Conservation (phyloP, 2,888 invertebrate genomes). For the Pediacus dermestoides region DNA sequence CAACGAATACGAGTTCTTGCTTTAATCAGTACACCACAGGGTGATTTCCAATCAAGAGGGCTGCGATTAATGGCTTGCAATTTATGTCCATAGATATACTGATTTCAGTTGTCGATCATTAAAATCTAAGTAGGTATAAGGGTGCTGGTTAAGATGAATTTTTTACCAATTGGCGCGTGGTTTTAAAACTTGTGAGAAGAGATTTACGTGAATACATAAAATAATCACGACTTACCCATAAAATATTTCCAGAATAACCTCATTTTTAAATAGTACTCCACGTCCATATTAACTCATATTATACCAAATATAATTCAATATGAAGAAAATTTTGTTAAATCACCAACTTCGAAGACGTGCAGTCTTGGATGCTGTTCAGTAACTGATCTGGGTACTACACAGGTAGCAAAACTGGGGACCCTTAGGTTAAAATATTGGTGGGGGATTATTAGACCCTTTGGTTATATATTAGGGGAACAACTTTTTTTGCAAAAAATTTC, state of each 20-base stretch:
- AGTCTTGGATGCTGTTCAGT: conserved; percentile 35
- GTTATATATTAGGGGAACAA: too few relatives aligned
- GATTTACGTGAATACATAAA: conserved; percentile 12
- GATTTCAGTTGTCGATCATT: too few relatives aligned
- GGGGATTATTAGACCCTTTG: too few relatives aligned
- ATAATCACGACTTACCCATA: conserved; percentile 32
- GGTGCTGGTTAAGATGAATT: too few relatives aligned
- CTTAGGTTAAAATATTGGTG: conserved; percentile 17
- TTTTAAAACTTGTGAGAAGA: too few relatives aligned
- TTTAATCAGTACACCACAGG: conserved; percentile 43
- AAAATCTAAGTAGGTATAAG: too few relatives aligned
- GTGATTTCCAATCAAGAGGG: conserved; percentile 50
- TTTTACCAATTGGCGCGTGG: too few relatives aligned
- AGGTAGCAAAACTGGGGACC: conserved; percentile 36
- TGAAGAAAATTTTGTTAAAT: neutral
- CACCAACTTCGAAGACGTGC: too few relatives aligned
- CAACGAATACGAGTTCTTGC: conserved; percentile 37
- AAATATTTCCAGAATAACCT: conserved; percentile 36
- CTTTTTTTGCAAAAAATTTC: too few relatives aligned
- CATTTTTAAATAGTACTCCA: conserved; percentile 39
- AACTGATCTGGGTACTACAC: conserved; percentile 27
- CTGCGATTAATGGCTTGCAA: conserved; percentile 40
- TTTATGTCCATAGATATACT: too few relatives aligned
- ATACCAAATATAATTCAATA: conserved; percentile 14
- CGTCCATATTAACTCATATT: conserved; percentile 26